Evolutionary conservation across 1,140 invertebrate species (phyloP).

Genomic region (Neuroterus valhalla): DNA sequence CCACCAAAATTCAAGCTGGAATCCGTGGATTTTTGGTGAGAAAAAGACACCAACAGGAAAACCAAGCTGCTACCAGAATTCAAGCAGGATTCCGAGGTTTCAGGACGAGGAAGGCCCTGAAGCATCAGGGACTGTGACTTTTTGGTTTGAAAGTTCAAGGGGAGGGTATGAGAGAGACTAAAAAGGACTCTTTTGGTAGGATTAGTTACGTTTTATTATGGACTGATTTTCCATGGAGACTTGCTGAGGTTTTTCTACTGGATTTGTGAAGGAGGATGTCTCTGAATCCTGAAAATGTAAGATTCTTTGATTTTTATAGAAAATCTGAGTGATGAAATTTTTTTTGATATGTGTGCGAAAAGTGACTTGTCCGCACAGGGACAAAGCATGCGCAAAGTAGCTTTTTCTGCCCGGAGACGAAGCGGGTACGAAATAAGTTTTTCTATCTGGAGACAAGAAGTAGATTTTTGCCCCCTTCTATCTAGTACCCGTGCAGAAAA

Average conservation of each 20-base stretch:
- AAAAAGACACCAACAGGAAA: slow-evolving; percentile 76
- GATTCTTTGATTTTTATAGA: neutral
- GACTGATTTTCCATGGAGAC: slow-evolving; percentile 15
- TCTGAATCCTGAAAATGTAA: neutral
- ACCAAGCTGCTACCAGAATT: slow-evolving; percentile 78
- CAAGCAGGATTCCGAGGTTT: slow-evolving; percentile 79
- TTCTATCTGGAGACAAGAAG: too few species aligned
- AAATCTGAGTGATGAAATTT: neutral
- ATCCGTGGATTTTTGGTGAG: slow-evolving; percentile 83
- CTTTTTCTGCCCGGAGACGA: too few species aligned
- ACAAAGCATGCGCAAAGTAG: too few species aligned
- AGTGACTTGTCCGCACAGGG: too few species aligned
- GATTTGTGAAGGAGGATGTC: neutral
- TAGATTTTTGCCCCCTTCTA: too few species aligned
- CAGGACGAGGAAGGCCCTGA: slow-evolving; percentile 74
- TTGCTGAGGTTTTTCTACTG: neutral
- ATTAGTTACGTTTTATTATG: slow-evolving; percentile 16
- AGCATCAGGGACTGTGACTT: slow-evolving; percentile 60
- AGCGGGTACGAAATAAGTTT: too few species aligned
- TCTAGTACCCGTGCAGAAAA: too few species aligned
- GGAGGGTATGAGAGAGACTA: slow-evolving; percentile 14
- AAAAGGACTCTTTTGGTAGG: slow-evolving; percentile 15
- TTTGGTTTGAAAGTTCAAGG: slow-evolving; percentile 1
- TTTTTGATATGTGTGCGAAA: too few species aligned
- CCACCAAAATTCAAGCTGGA: slow-evolving; percentile 85